Conservation (phyloP, 2,113 vertebrate genomes). For the Anolis sagrei region DNA sequence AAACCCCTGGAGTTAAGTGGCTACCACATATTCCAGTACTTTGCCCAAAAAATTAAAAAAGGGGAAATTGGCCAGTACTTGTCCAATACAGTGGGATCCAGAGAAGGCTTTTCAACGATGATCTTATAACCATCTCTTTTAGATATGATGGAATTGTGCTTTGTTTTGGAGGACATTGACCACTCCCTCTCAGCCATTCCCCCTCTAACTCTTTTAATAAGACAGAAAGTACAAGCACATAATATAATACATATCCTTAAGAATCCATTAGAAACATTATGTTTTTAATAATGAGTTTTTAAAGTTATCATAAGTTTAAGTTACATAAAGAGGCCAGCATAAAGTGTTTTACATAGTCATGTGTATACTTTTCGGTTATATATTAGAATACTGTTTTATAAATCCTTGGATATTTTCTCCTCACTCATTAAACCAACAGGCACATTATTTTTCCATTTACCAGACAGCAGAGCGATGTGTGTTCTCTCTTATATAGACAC, state of each 20-base stretch:
- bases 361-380: background rate
- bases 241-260: background rate
- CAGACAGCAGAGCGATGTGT: conserved; percentile 17
- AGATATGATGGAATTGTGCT: too few relatives aligned
- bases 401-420: background rate
- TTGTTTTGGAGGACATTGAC: too few relatives aligned
- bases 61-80: too few relatives aligned
- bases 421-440: background rate
- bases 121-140: too few relatives aligned
- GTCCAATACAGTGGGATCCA: too few relatives aligned
- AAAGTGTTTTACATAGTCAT: background rate
- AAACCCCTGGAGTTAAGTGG: too few relatives aligned
- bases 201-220: too few relatives aligned
- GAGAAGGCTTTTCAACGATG: too few relatives aligned
- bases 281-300: background rate
- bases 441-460: conserved; percentile 16
- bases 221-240: background rate
- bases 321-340: background rate
- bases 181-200: too few relatives aligned
- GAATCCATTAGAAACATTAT: background rate
- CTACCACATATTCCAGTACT: too few relatives aligned
- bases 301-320: background rate
- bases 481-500: background rate
- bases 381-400: background rate
- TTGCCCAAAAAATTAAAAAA: too few relatives aligned